Conservation (phyloP, 2,888 invertebrate species). For the Drosophila emarginata region DNA sequence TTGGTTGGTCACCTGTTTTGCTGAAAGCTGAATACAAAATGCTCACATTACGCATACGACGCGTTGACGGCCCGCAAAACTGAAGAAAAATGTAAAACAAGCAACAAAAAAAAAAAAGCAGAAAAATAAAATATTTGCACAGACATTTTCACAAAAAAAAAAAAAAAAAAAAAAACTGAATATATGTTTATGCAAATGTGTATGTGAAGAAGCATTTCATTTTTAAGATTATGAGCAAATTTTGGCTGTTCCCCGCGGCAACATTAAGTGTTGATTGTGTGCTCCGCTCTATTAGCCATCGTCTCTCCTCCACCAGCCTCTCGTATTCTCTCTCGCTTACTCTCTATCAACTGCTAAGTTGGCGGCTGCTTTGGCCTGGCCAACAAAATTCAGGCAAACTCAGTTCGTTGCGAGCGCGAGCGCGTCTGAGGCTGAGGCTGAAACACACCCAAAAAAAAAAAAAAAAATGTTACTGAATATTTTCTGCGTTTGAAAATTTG, state of each 20-base stretch:
- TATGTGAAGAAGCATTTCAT: conserved; percentile 53
- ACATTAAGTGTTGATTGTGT: conserved; percentile 77
- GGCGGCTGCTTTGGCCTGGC: conserved; percentile 46
- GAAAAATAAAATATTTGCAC: conserved; percentile 46
- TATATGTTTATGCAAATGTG: conserved; percentile 19
- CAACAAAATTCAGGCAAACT: conserved; percentile 66
- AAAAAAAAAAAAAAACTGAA: conserved; percentile 52
- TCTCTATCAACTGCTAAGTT: conserved; percentile 31
- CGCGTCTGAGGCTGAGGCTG: conserved; percentile 69
- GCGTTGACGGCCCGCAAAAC: conserved; percentile 54
- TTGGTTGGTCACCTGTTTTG: conserved; percentile 63
- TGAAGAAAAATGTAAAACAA: conserved; percentile 59
- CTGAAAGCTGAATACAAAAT: conserved; percentile 51
- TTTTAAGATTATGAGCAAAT: conserved; percentile 75
- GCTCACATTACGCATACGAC: conserved; percentile 70
- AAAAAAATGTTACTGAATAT: conserved; percentile 42
- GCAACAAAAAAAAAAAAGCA: conserved; percentile 27
- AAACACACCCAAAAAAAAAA: conserved; percentile 11
- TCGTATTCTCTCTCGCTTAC: neutral
- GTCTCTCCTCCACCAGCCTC: conserved; percentile 42
- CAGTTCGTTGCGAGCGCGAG: conserved; percentile 75
- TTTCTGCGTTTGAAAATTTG: conserved; percentile 65
- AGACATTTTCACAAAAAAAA: conserved; percentile 50
- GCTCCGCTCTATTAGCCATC: conserved; percentile 73
- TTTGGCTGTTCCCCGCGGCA: conserved; percentile 69